These are phyloP conservation scores for Ptilonorhynchus violaceus DNA, from an alignment of 2,113 vertebrate genomes.

Conservation along the genomic window DNA sequence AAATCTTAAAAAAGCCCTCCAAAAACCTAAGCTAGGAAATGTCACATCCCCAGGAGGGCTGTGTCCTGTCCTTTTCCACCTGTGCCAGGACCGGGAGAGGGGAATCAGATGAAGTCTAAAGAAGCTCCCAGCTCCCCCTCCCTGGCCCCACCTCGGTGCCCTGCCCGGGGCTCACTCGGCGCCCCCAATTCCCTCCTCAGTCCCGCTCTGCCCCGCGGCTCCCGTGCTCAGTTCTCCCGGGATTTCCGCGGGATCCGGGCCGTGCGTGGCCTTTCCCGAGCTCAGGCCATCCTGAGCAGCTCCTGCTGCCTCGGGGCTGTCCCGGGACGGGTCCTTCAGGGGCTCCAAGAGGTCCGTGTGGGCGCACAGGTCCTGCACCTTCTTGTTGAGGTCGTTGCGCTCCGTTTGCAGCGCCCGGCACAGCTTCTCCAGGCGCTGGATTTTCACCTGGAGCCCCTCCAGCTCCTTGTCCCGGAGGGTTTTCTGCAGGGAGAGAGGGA, in stretches of 20 bases:
- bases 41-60: background rate
- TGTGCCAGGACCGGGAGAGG: background rate
- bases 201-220: constrained; percentile 9
- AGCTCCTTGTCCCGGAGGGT: constrained; percentile 88
- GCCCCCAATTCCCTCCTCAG: constrained; percentile 15
- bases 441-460: constrained; percentile 92
- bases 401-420: constrained; percentile 92
- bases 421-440: constrained; percentile 92
- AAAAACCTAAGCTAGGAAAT: constrained; percentile 48
- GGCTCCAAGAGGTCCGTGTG: background rate
- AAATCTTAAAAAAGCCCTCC: constrained; percentile 48
- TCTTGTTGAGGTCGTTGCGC: constrained; percentile 96
- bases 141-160: background rate
- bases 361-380: constrained; percentile 86
- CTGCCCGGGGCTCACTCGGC: constrained; percentile 25
- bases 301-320: background rate
- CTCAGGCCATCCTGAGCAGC: background rate
- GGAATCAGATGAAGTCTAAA: background rate
- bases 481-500: constrained; percentile 77
- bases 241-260: background rate
- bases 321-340: background rate
- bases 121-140: background rate
- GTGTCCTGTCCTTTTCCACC: background rate
- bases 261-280: background rate
- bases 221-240: constrained; percentile 37